Percentiles rank a stretch among this genome's conserved stretches.
phyloP scores from a whole-genome alignment of 1,140 invertebrate genomes.

The Drosophila kikkawai region DNA sequence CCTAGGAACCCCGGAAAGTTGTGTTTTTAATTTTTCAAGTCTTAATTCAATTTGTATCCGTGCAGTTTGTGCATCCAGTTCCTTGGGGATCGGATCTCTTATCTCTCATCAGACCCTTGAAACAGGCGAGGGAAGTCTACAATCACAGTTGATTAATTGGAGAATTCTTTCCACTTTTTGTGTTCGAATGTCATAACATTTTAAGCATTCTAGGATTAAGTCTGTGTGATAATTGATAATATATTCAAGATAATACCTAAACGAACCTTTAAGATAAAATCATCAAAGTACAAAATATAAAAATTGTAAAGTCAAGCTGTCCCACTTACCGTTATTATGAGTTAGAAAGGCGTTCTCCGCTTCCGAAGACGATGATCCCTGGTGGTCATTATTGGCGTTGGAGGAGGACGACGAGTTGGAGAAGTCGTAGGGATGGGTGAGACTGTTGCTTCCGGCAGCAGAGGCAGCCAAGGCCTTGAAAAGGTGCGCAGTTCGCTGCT shows the following conservation, averaged over 20 bases:
- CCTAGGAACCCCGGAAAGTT: slow-evolving; percentile 55
- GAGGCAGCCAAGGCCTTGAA: slow-evolving; percentile 70
- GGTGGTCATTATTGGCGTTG: slow-evolving; percentile 77
- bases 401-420: slow-evolving; percentile 75
- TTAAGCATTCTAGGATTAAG: neutral
- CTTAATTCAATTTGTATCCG: slow-evolving; percentile 66
- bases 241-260: neutral
- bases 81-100: no score
- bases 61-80: slow-evolving; percentile 34
- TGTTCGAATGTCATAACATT: neutral
- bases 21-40: slow-evolving; percentile 67
- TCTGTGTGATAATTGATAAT: neutral
- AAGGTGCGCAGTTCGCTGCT: slow-evolving; percentile 70
- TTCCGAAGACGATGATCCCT: slow-evolving; percentile 75
- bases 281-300: neutral
- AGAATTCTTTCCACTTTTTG: neutral
- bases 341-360: slow-evolving; percentile 79
- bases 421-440: slow-evolving; percentile 79
- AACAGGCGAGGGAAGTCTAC: neutral
- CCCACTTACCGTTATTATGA: slow-evolving; percentile 78
- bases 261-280: no score
- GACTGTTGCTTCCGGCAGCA: slow-evolving; percentile 60
- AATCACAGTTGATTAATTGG: neutral
- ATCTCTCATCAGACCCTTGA: neutral
- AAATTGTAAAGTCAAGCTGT: neutral